Percentiles rank a stretch among this genome's conserved stretches.
These are phyloP conservation scores for Platysteira castanea DNA, from an alignment of 2,113 vertebrate species.

Conservation along the genomic window DNA sequence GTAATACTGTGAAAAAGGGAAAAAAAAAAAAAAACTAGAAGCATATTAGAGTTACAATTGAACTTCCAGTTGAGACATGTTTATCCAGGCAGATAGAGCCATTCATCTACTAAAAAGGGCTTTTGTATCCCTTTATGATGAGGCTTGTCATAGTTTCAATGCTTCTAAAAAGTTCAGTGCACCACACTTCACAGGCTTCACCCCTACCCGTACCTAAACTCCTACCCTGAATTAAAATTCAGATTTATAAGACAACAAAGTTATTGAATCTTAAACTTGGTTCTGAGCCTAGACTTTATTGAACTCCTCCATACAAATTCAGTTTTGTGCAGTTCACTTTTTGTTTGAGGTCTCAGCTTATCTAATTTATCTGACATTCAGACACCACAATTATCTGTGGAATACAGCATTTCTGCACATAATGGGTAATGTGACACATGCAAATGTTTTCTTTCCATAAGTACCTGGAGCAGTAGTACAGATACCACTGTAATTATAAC, in stretches of 20 bases:
- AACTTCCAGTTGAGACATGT: not conserved
- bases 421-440: not conserved
- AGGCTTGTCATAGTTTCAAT: not conserved
- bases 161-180: not conserved
- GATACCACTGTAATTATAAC: not conserved
- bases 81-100: not conserved
- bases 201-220: not conserved
- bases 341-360: not conserved
- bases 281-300: not conserved
- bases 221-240: not conserved
- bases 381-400: not conserved
- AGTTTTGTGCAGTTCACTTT: not conserved
- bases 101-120: not conserved
- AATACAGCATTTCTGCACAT: not conserved
- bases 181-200: not conserved
- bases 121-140: not conserved
- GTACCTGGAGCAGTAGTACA: not conserved
- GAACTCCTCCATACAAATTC: not conserved
- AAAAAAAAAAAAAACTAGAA: not conserved
- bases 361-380: conserved; percentile 7
- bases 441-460: not conserved
- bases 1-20: not conserved
- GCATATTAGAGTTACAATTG: not conserved
- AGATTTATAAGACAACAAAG: not conserved
- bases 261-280: not conserved